Evolutionary conservation across 1,140 invertebrate genomes (phyloP).

Genomic region (Philaenus spumarius): DNA sequence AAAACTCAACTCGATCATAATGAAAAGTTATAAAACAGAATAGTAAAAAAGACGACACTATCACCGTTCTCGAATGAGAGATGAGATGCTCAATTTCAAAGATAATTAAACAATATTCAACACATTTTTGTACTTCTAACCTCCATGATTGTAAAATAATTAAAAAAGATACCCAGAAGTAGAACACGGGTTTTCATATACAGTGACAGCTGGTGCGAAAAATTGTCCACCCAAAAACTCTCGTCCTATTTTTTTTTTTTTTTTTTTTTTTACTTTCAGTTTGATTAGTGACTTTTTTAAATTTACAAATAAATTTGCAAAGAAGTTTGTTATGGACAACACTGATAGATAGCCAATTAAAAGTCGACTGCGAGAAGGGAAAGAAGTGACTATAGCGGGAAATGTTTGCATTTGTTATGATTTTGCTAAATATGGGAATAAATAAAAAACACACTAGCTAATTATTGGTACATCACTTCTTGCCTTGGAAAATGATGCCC

Average conservation of each 20-base stretch:
- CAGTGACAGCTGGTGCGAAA: background rate
- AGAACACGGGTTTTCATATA: background rate
- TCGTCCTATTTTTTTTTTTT: background rate
- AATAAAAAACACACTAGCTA: background rate
- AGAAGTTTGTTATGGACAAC: background rate
- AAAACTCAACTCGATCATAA: no score
- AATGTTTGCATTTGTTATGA: background rate
- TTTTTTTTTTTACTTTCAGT: constrained; percentile 4
- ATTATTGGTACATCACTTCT: background rate
- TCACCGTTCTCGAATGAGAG: no score
- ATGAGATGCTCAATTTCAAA: no score
- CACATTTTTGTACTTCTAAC: no score
- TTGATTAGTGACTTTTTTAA: constrained; percentile 1
- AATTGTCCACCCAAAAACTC: constrained; percentile 7
- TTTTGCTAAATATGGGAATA: no score
- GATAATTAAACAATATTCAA: no score
- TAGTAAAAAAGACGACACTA: no score
- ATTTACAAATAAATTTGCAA: constrained; percentile 15
- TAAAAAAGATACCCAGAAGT: background rate
- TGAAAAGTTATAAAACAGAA: no score
- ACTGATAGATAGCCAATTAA: background rate
- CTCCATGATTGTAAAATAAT: no score
- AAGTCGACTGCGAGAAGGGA: background rate
- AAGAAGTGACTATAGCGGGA: background rate
- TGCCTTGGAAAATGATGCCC: constrained; percentile 10